A percentile compares a stretch with the other conserved stretches of the same genome.
Evolutionary conservation across 2,113 vertebrate species (phyloP).

Genomic region (Arenaria interpres): DNA sequence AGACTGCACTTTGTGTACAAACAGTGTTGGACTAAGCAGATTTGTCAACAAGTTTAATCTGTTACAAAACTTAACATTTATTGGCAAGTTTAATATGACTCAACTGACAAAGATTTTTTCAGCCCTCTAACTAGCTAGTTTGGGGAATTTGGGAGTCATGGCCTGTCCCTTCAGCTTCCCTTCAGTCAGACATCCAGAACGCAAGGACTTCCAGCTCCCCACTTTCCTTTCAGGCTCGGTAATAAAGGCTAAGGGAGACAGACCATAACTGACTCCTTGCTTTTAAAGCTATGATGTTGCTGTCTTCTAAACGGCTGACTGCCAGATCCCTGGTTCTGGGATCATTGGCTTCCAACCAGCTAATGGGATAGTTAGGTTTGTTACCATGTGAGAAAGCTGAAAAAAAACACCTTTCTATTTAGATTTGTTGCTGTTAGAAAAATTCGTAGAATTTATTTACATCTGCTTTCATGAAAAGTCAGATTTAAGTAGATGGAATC

Average conservation of each 20-base stretch:
- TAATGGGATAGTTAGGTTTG: neutral
- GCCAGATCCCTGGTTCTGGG: neutral
- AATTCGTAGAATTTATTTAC: accelerated
- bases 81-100: neutral
- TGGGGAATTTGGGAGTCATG: neutral
- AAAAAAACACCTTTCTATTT: neutral
- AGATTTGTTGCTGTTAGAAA: neutral
- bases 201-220: neutral
- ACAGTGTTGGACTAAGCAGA: neutral
- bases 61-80: neutral
- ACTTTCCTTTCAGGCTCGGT: neutral
- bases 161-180: neutral
- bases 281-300: neutral
- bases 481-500: neutral
- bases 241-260: neutral
- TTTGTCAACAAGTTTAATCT: neutral
- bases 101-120: neutral
- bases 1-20: neutral
- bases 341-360: neutral
- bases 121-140: neutral
- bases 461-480: neutral
- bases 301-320: neutral
- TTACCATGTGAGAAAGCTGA: neutral
- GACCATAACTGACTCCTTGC: neutral
- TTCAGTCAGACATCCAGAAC: neutral